Evolutionary conservation across 2,888 invertebrate species (phyloP), one percentile per base, ranked within the genome.

Genomic region (Patella ulyssiponensis): DNA sequence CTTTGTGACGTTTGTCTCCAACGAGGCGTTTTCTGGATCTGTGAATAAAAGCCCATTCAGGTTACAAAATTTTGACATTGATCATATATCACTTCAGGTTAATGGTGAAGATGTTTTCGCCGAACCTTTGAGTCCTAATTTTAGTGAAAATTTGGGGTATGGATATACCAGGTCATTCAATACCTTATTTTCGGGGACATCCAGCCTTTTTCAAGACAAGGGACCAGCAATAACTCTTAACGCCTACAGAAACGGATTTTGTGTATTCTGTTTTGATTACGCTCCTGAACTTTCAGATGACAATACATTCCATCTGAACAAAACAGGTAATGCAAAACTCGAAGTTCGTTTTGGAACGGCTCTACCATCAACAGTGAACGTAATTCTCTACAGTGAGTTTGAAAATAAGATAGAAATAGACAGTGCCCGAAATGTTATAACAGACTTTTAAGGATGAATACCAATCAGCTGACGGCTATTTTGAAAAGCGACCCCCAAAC

Each of bases 371-470:
- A 64, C 20, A 0, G 64, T 64, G 20, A 64, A 64, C 23, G 64
- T 64, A 2, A 64, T 64, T 23, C 12, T 64, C 2, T 64, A 64
- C 23, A 23, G 20, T n/a, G 64, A 64, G 23, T 64, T 64, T 64
- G 20, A 64, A 23, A 23, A 23, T 12, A n/a, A 4, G 11, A 23
- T 64, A 11, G 64, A 64, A 64, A 20, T 64, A 11, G 64, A 64
- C 23, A 20, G 20, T 2, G 9, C n/a, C 2, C 14, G 64, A 23
- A 64, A 64, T 20, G 9, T n/a, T 12, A 64, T 64, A 7, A 64
- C 64, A 9, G 64, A 64, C 23, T 64, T 64, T 64, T 64, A 64
- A 64, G 7, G 64, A 20, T 64, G n/a, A 64, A n/a, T n/a, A 64
- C 64, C 9, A 4, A 64, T 17, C 20, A 64, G 0, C 11, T 20